A percentile compares a stretch with the other conserved stretches of the same genome.
Conservation (phyloP, 2,113 vertebrate genomes). For the Podocnemis expansa region DNA sequence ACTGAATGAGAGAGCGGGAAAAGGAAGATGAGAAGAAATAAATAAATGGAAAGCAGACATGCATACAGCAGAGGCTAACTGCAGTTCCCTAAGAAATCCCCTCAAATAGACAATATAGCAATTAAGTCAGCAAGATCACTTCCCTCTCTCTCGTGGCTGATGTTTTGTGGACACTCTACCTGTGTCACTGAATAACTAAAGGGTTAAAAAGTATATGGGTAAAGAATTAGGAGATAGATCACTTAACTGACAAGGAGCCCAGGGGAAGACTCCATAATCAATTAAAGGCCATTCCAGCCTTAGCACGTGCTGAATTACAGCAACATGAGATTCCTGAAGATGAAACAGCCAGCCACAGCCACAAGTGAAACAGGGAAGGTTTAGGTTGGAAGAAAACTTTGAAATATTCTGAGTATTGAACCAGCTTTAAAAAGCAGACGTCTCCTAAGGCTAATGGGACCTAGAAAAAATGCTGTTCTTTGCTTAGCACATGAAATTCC, state of each 20-base stretch:
- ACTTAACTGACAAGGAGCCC: not conserved
- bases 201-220: slow-evolving; percentile 20
- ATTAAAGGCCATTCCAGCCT: slow-evolving; percentile 33
- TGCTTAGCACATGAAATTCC: not conserved
- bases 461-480: not conserved
- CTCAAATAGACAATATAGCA: not conserved
- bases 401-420: not conserved
- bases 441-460: not conserved
- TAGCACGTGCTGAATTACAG: not conserved
- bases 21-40: too few species aligned
- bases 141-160: slow-evolving; percentile 3
- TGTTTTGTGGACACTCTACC: too few species aligned
- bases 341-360: slow-evolving; percentile 26
- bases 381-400: not conserved
- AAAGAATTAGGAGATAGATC: slow-evolving; percentile 4
- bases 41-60: not conserved
- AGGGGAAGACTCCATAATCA: not conserved
- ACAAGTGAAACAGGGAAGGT: slow-evolving; percentile 20
- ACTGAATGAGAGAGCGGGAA: too few species aligned
- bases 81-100: not conserved
- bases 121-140: not conserved
- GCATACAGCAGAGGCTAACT: not conserved
- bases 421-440: slow-evolving; percentile 13
- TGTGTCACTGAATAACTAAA: not conserved
- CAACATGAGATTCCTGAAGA: slow-evolving; percentile 1